Evolutionary conservation across 2,113 vertebrate genomes (phyloP), one percentile per base, ranked within the genome.

Genomic region (Siniperca chuatsi): DNA sequence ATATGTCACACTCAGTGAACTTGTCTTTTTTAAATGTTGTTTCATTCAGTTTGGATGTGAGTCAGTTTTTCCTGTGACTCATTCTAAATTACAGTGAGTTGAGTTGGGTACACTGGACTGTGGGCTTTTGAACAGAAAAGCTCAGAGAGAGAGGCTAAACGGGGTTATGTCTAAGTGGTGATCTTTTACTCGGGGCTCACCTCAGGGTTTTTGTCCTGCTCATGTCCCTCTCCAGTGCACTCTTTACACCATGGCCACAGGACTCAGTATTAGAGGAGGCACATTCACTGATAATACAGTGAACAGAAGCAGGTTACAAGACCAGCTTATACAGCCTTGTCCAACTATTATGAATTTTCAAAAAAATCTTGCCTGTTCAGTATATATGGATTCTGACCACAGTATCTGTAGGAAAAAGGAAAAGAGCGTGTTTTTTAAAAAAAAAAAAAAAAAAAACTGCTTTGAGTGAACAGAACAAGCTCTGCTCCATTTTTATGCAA

Each of bases 401-500:
- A n/a, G 68, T 29, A 21, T 33, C 16, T 50, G 11, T 25, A 71
- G 10, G n/a, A 71, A 55, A 82, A 74, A 64, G 11, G 29, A 76
- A 16, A 6, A 6, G 1, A n/a, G 23, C 4, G 6, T 40, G 40
- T 60, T 8, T 50, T 23, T 44, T 0, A 37, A 40, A 40, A 40
- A 4, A 37, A 40, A 40, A 40, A 6, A 40, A 8, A 23, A 21
- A 50, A 40, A 35, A 50, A 52, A 68, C 21, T 15, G n/a, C 61
- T 58, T 42, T 29, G 8, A 46, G 46, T 42, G 42, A 66, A 71
- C n/a, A 42, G 18, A 71, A 54, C 10, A 65, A 71, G 21, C 18
- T 78, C 40, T 9, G 29, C 77, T 57, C 64, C 18, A 60, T 75
- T 54, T 20, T 35, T 52, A 40, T 83, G 69, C 33, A 79, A 54